Evolutionary conservation across 2,113 vertebrate species (phyloP), one percentile per base, ranked within the genome.

Genomic region (Copsychus sechellarum): DNA sequence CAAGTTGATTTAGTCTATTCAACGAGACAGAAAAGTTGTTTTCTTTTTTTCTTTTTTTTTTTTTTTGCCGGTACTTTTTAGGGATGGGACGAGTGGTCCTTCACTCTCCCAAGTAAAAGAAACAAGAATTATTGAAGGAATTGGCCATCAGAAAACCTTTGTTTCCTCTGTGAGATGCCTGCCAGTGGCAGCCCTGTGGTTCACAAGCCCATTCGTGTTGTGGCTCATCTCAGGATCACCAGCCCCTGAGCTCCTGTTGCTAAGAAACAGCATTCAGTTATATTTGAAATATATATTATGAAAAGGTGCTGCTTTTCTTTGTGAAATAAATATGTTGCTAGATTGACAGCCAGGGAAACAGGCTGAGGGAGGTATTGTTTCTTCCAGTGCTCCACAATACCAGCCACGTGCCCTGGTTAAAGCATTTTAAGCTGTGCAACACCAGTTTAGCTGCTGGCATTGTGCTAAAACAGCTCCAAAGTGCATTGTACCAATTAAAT

Each of bases 221-320:
- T 33, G 69, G 81, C 77, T 90, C 81, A 31, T 91, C 79, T 79
- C 70, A 47, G 82, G 56, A 92, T 73, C 83, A 62, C 20, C 56
- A 74, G 38, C 47, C 81, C 47, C 90, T 11, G 34, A 62, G 86
- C 26, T 81, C 81, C n/a, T 5, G 92, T 92, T 96, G 90, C 92
- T 95, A 93, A 92, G 95, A 56, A 76, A 91, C 80, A 38, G 54
- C 45, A 47, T 57, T 70, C 31, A 1, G 51, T 69, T 78, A n/a
- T 21, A 66, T 74, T 77, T 94, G 65, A 92, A 95, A 95, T 72
- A 95, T 87, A 91, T 84, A 86, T 88, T 91, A 96, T 86, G 93
- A 80, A 94, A 97, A 95, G 69, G 80, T 90, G 58, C 51, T 66
- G 65, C 71, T 93, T 91, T 57, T 74, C 74, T 81, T 69, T 71